These are phyloP conservation scores for Drosophila paramelanica DNA, from an alignment of 2,888 invertebrate species.

Conservation along the genomic window DNA sequence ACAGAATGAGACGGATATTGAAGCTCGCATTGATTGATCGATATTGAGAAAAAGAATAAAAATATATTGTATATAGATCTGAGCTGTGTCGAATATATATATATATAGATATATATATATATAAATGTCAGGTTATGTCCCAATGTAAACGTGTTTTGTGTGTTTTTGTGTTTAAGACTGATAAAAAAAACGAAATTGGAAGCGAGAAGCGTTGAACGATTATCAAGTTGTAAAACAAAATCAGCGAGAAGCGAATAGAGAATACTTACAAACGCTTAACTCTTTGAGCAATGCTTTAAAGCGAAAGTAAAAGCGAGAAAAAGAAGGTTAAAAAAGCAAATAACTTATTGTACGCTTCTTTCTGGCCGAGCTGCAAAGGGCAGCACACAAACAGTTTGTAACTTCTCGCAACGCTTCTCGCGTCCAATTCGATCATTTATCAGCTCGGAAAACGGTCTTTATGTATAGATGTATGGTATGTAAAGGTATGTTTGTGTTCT, in stretches of 20 bases:
- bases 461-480: conserved; percentile 5
- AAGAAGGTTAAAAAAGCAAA: neutral
- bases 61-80: conserved; percentile 35
- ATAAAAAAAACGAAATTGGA: neutral
- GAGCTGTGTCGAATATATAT: conserved; percentile 26
- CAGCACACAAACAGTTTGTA: neutral
- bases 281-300: neutral
- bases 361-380: neutral
- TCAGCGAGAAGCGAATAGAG: conserved; percentile 1
- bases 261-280: neutral
- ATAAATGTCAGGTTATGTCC: conserved; percentile 21
- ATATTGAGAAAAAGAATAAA: conserved; percentile 34
- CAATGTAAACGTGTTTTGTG: conserved; percentile 26
- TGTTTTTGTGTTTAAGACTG: conserved; percentile 15
- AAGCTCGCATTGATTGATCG: conserved; percentile 47
- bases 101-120: neutral
- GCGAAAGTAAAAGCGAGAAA: neutral
- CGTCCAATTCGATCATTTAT: neutral
- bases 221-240: neutral
- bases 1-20: conserved; percentile 43
- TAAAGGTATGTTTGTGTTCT: neutral
- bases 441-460: conserved; percentile 16
- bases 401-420: conserved; percentile 5
- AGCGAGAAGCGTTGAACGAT: neutral
- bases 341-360: neutral